Conservation (phyloP, 2,113 vertebrate genomes). For the Halcyon senegalensis region DNA sequence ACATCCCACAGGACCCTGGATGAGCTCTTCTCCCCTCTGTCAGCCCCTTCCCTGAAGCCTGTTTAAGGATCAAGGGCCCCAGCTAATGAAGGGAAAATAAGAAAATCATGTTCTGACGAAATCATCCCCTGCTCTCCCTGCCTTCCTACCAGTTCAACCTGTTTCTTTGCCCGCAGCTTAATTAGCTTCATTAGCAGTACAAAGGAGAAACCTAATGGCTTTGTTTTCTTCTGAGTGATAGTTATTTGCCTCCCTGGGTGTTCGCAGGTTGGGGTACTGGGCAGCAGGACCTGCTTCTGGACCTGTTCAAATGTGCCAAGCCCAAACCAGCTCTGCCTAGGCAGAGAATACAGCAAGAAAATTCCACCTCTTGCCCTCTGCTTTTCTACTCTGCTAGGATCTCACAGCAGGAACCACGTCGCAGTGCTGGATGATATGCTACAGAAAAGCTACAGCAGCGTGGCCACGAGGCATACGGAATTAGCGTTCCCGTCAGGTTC, state of each 20-base stretch:
- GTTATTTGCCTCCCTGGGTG: not conserved
- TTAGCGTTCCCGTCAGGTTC: constrained; percentile 16
- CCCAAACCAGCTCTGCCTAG: not conserved
- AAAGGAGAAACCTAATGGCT: constrained; percentile 43
- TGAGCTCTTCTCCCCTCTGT: not conserved
- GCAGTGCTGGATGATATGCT: constrained; percentile 12
- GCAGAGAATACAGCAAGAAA: constrained; percentile 8
- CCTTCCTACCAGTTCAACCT: constrained; percentile 22
- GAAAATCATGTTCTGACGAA: not conserved
- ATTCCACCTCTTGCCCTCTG: not conserved
- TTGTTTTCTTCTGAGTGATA: not conserved
- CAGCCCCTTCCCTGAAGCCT: not conserved
- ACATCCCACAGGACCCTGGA: fast-evolving
- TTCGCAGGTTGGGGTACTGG: not conserved
- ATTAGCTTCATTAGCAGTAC: constrained; percentile 57
- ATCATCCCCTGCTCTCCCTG: constrained; percentile 19
- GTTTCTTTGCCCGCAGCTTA: constrained; percentile 21
- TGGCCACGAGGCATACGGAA: constrained; percentile 31
- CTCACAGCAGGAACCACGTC: constrained; percentile 55
- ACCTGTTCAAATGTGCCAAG: not conserved
- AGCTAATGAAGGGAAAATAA: constrained; percentile 13
- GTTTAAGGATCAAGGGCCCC: not conserved
- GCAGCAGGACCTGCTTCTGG: not conserved
- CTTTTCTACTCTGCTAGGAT: constrained; percentile 4
- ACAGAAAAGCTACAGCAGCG: constrained; percentile 45